These are phyloP conservation scores for Carduelis carduelis DNA, from an alignment of 2,797 vertebrate genomes.

Conservation along the genomic window DNA sequence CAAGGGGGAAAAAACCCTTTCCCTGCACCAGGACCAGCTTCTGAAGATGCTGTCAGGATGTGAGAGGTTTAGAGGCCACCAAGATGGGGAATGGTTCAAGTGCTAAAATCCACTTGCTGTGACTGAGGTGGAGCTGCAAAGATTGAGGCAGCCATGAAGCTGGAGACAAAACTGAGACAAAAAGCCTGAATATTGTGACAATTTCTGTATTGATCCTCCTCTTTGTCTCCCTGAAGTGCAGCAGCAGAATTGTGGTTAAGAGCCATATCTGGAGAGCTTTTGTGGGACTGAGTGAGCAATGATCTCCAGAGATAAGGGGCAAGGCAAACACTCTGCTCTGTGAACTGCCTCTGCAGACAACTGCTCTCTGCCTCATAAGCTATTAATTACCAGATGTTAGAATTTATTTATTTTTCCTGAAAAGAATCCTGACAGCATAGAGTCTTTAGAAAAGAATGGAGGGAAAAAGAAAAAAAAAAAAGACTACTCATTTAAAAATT, in stretches of 20 bases:
- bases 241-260: neutral
- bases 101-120: neutral
- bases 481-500: neutral
- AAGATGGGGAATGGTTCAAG: neutral
- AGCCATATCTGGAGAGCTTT: neutral
- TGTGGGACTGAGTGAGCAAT: neutral
- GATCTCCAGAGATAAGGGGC: constrained; percentile 3
- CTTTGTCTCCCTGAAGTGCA: neutral
- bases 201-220: neutral
- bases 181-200: neutral
- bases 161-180: neutral
- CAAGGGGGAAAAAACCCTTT: accelerated
- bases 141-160: accelerated
- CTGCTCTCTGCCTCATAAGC: neutral
- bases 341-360: neutral
- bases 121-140: neutral
- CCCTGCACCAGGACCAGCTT: neutral
- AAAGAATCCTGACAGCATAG: neutral
- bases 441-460: neutral
- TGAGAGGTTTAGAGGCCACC: neutral
- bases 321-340: neutral
- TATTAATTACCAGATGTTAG: constrained; percentile 15
- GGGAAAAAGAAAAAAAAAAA: accelerated
- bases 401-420: constrained; percentile 26
- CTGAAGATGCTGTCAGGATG: neutral